Percentiles rank a stretch among this genome's conserved stretches.
Conservation (phyloP, 2,113 vertebrate species). For the Sander lucioperca region DNA sequence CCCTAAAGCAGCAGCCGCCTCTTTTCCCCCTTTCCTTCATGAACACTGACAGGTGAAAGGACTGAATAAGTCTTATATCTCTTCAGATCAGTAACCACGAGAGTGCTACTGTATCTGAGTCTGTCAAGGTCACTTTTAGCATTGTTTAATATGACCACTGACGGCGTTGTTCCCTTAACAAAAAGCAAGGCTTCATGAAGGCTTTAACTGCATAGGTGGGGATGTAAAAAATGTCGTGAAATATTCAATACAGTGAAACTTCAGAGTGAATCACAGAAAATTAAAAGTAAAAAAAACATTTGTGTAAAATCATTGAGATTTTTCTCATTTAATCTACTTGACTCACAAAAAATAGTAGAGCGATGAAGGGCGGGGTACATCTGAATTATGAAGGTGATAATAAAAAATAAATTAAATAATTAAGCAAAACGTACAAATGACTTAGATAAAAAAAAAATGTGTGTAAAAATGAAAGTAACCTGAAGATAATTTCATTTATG, state of each 20-base stretch:
- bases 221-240: not conserved
- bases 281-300: not conserved
- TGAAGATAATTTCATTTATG: not conserved
- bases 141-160: constrained; percentile 50
- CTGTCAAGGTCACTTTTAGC: constrained; percentile 75
- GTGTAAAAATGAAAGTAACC: constrained; percentile 2
- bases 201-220: constrained; percentile 6
- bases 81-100: constrained; percentile 66
- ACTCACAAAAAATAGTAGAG: not conserved
- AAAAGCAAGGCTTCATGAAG: constrained; percentile 32
- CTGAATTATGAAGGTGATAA: not conserved
- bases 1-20: constrained; percentile 69
- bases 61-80: constrained; percentile 76
- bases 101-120: constrained; percentile 56
- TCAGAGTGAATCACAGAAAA: not conserved
- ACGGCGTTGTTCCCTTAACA: constrained; percentile 27
- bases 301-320: not conserved
- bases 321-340: not conserved
- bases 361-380: not conserved
- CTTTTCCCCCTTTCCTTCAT: constrained; percentile 62
- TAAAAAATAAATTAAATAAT: not conserved
- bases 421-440: not conserved
- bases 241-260: not conserved
- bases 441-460: not conserved
- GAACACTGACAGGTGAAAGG: constrained; percentile 80